These are phyloP conservation scores for Uloborus plumipes DNA, from an alignment of 2,888 invertebrate genomes.

Conservation along the genomic window DNA sequence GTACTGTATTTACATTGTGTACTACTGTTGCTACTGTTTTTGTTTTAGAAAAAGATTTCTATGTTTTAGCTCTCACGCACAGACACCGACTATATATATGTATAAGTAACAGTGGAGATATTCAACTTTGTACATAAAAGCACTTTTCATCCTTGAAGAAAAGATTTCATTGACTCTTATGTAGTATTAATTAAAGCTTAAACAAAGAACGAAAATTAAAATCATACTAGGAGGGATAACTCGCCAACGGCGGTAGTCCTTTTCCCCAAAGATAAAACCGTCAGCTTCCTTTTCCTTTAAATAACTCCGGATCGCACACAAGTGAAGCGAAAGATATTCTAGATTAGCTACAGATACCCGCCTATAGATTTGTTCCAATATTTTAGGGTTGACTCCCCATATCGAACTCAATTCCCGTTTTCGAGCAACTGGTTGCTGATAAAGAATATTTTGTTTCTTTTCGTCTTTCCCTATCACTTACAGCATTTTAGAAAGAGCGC, in stretches of 20 bases:
- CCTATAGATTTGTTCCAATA: slow-evolving; percentile 57
- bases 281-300: slow-evolving; percentile 29
- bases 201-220: too few species aligned
- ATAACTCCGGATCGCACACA: slow-evolving; percentile 32
- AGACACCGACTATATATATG: too few species aligned
- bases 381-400: slow-evolving; percentile 57
- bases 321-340: slow-evolving; percentile 54
- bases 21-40: too few species aligned
- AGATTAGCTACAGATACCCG: slow-evolving; percentile 54
- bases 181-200: too few species aligned
- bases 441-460: slow-evolving; percentile 47
- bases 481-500: slow-evolving; percentile 11
- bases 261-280: slow-evolving; percentile 46
- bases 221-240: not conserved
- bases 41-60: too few species aligned
- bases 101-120: too few species aligned
- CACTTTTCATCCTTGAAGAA: too few species aligned
- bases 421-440: slow-evolving; percentile 56
- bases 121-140: too few species aligned
- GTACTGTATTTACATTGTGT: too few species aligned
- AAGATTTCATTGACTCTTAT: too few species aligned
- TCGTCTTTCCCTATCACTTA: slow-evolving; percentile 33
- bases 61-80: too few species aligned
- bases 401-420: slow-evolving; percentile 23
- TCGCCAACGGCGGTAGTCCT: slow-evolving; percentile 40